phyloP scores from a whole-genome alignment of 2,113 vertebrate species.

The Thomomys bottae region DNA sequence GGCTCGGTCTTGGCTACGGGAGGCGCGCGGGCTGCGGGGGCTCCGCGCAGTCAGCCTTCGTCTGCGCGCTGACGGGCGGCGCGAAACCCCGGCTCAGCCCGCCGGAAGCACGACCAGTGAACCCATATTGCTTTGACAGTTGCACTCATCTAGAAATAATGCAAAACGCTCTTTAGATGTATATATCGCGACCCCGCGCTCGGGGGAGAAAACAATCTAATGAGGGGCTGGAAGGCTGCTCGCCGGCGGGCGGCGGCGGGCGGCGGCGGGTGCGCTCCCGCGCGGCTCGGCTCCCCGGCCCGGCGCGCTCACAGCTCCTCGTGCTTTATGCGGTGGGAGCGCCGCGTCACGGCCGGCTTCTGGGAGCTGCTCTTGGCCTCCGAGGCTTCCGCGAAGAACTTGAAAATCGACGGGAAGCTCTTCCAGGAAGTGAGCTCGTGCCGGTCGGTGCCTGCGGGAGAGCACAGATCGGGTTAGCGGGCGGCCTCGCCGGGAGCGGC shows the following conservation, averaged over 20 bases:
- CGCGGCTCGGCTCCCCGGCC: neutral
- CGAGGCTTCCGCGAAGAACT: conserved; percentile 90
- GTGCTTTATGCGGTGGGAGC: conserved; percentile 93
- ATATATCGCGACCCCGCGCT: conserved; percentile 90
- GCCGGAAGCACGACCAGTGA: conserved; percentile 92
- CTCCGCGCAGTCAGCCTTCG: conserved; percentile 92
- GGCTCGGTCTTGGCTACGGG: conserved; percentile 92
- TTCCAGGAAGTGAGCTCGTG: conserved; percentile 98
- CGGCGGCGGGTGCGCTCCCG: neutral
- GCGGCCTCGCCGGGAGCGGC: accelerated
- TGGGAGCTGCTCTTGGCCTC: conserved; percentile 88
- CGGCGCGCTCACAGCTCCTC: conserved; percentile 89
- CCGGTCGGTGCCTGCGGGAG: conserved; percentile 92
- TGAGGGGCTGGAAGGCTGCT: conserved; percentile 82
- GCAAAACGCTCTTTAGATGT: conserved; percentile 95
- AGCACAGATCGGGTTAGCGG: conserved; percentile 46
- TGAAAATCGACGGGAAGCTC: conserved; percentile 96
- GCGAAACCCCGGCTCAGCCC: conserved; percentile 89
- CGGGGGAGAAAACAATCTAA: conserved; percentile 90
- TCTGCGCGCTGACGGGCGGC: conserved; percentile 88
- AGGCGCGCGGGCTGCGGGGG: conserved; percentile 87
- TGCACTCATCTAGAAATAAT: conserved; percentile 98
- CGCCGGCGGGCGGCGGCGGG: conserved; percentile 66
- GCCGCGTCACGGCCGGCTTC: conserved; percentile 89
- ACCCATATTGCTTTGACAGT: conserved; percentile 98